phyloP scores from a whole-genome alignment of 2,113 vertebrate species.

The Scartelaos histophorus region DNA sequence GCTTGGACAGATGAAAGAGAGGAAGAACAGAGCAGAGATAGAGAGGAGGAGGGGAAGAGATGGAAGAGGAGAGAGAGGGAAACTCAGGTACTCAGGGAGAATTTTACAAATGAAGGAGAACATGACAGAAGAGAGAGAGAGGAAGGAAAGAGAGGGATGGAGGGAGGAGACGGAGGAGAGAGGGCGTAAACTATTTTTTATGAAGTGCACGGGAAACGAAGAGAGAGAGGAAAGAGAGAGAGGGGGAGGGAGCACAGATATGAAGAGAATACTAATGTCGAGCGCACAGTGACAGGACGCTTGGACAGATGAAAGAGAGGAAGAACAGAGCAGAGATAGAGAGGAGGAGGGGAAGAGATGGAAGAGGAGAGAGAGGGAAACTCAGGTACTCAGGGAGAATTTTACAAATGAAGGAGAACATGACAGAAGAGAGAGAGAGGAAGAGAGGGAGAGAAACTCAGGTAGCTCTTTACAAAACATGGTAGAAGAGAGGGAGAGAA shows the following conservation, averaged over 20 bases:
- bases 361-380: constrained; percentile 48
- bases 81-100: constrained; percentile 45
- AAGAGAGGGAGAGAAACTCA: constrained; percentile 33
- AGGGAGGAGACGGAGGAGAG: neutral
- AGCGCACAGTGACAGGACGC: constrained; percentile 57
- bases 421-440: constrained; percentile 26
- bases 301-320: constrained; percentile 58
- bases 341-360: constrained; percentile 40
- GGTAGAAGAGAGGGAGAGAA: constrained; percentile 16
- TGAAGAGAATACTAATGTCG: constrained; percentile 75
- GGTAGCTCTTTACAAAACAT: neutral
- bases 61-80: neutral
- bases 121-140: constrained; percentile 16
- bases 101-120: constrained; percentile 58
- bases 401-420: constrained; percentile 57
- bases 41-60: neutral
- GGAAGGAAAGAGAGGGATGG: neutral
- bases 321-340: neutral
- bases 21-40: neutral
- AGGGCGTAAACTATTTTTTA: too few relatives aligned
- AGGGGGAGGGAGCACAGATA: constrained; percentile 38
- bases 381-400: constrained; percentile 44
- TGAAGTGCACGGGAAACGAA: neutral
- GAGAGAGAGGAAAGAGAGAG: constrained; percentile 7
- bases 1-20: constrained; percentile 60